phyloP scores from a whole-genome alignment of 2,888 invertebrate genomes.

The Agrotis ipsilon region DNA sequence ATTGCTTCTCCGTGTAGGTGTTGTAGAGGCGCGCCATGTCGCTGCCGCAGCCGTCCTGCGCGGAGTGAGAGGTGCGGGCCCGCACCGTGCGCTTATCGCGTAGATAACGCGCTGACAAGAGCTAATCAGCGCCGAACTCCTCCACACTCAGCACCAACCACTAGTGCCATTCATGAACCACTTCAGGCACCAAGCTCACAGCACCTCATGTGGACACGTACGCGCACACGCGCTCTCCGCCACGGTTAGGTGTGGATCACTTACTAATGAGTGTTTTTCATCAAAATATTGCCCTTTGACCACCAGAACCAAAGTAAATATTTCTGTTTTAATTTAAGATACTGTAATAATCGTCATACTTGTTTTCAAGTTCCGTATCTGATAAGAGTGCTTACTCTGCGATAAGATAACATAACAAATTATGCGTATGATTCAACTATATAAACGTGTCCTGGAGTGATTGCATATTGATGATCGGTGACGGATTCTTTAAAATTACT shows the following conservation, averaged over 20 bases:
- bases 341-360: conserved; percentile 10
- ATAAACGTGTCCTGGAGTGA: neutral
- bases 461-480: too few relatives aligned
- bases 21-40: conserved; percentile 80
- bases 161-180: conserved; percentile 9
- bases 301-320: neutral
- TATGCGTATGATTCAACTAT: conserved; percentile 32
- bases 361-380: conserved; percentile 35
- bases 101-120: conserved; percentile 52
- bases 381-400: conserved; percentile 21
- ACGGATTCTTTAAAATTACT: too few relatives aligned
- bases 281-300: neutral
- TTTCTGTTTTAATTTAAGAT: neutral
- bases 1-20: conserved; percentile 83
- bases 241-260: neutral
- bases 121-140: conserved; percentile 38
- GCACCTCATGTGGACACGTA: neutral
- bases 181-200: conserved; percentile 22
- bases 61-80: conserved; percentile 12
- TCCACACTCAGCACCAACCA: conserved; percentile 10
- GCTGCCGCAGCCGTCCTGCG: conserved; percentile 46
- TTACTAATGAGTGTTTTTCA: neutral
- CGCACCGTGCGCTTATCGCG: conserved; percentile 48
- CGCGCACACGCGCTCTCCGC: neutral
- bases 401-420: conserved; percentile 41